These are phyloP conservation scores for Platorchestia sp. DNA, from an alignment of 1,140 invertebrate species.

Conservation along the genomic window DNA sequence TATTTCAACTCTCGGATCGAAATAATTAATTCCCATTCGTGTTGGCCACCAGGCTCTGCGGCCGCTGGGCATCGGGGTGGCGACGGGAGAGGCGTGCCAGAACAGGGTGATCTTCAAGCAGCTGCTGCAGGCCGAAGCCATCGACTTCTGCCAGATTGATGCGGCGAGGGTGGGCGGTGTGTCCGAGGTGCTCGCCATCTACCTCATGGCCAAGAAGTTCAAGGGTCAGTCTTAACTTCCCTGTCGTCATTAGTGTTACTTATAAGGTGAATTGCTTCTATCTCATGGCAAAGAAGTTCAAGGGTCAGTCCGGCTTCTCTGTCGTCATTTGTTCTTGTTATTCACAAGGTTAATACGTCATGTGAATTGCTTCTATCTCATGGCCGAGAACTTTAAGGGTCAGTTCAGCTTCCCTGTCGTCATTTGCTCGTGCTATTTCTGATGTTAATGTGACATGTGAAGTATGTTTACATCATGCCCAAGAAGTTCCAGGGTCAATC, in stretches of 20 bases:
- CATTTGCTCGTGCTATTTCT: no score
- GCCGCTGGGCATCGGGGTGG: conserved; percentile 84
- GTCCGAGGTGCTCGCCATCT: conserved; percentile 89
- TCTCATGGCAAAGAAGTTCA: conserved; percentile 82
- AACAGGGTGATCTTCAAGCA: conserved; percentile 95
- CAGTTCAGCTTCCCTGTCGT: not conserved
- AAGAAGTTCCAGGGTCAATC: no score
- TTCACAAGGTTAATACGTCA: no score
- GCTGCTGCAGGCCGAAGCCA: conserved; percentile 82
- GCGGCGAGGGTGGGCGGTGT: conserved; percentile 88
- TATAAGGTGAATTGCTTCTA: conserved; percentile 71
- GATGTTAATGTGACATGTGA: no score
- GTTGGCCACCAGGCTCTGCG: conserved; percentile 71
- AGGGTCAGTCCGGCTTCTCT: conserved; percentile 68
- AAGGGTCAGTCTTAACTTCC: conserved; percentile 69
- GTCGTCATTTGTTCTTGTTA: no score
- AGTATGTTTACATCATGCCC: no score
- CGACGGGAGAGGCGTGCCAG: conserved; percentile 92
- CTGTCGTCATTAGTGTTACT: not conserved
- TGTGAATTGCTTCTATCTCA: no score
- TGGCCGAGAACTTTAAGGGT: no score
- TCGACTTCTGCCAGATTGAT: conserved; percentile 93
- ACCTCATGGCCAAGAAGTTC: conserved; percentile 84
- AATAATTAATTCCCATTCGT: no score
- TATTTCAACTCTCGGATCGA: no score